These are phyloP conservation scores for Crocidura indochinensis DNA, from an alignment of 2,797 vertebrate genomes.

Conservation along the genomic window DNA sequence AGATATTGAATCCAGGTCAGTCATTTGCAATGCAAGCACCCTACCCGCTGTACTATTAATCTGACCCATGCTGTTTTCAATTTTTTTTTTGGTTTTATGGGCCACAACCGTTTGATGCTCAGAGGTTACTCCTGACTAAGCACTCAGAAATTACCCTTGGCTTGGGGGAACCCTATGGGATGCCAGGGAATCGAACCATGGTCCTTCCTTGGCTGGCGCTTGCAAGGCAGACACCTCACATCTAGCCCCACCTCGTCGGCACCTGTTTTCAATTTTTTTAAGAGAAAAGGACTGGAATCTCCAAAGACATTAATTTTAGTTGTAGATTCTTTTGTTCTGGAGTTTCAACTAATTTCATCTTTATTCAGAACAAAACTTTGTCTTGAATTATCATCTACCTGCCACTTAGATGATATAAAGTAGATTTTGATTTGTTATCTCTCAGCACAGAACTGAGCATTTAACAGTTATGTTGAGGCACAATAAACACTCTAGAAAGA, in stretches of 20 bases:
- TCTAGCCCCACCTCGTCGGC: no score
- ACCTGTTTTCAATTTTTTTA: not conserved
- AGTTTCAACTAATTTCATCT: slow-evolving; percentile 24
- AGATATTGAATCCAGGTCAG: not conserved
- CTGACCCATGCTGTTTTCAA: not conserved
- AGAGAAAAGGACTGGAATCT: not conserved
- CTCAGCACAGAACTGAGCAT: slow-evolving; percentile 15
- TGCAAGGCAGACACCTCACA: no score
- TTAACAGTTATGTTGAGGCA: slow-evolving; percentile 31
- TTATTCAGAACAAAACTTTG: slow-evolving; percentile 20
- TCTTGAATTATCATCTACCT: not conserved
- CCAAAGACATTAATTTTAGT: not conserved
- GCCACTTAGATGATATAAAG: slow-evolving; percentile 62
- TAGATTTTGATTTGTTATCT: slow-evolving; percentile 45
- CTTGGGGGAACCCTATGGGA: no score
- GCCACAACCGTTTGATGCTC: no score
- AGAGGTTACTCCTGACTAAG: no score
- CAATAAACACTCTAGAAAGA: not conserved
- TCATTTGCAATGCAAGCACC: no score
- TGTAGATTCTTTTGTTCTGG: not conserved
- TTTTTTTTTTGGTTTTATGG: no score
- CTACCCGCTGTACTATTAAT: not conserved
- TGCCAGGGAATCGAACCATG: no score
- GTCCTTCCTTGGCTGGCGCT: no score
- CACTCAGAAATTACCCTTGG: no score